Evolutionary conservation across 2,888 invertebrate genomes (phyloP).

Genomic region (Ophioninae sp.): DNA sequence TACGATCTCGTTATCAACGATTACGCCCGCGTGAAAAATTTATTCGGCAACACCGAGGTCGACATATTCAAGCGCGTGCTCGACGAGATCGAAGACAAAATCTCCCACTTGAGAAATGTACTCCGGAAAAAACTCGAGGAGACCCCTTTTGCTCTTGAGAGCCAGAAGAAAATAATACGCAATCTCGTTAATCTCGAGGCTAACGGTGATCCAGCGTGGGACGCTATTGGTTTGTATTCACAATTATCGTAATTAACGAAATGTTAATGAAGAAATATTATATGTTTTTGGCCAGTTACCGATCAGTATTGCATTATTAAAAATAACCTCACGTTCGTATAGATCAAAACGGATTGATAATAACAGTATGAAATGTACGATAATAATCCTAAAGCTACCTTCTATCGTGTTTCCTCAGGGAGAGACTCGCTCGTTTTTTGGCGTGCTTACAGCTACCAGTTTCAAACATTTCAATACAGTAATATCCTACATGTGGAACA

Average conservation of each 20-base stretch:
- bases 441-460: too few species aligned
- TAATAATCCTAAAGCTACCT: too few species aligned
- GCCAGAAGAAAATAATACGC: slow-evolving; percentile 96
- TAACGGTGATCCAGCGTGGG: slow-evolving; percentile 97
- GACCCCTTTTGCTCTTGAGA: slow-evolving; percentile 95
- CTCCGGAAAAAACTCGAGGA: slow-evolving; percentile 92
- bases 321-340: too few species aligned
- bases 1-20: slow-evolving; percentile 99
- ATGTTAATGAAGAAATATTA: too few species aligned
- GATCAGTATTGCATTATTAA: too few species aligned
- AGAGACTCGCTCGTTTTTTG: too few species aligned
- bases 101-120: slow-evolving; percentile 90
- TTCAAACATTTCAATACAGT: too few species aligned
- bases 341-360: too few species aligned
- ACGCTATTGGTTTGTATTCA: slow-evolving; percentile 85
- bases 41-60: slow-evolving; percentile 97
- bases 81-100: slow-evolving; percentile 94
- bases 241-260: neutral
- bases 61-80: slow-evolving; percentile 93
- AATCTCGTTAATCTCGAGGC: slow-evolving; percentile 89
- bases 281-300: too few species aligned
- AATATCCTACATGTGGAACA: too few species aligned
- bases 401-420: too few species aligned
- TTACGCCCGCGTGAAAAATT: slow-evolving; percentile 96
- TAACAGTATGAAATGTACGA: too few species aligned